A percentile compares a stretch with the other conserved stretches of the same genome.
These are phyloP conservation scores for Hydrocynus forskahlii DNA, from an alignment of 2,797 vertebrate genomes.

Conservation along the genomic window DNA sequence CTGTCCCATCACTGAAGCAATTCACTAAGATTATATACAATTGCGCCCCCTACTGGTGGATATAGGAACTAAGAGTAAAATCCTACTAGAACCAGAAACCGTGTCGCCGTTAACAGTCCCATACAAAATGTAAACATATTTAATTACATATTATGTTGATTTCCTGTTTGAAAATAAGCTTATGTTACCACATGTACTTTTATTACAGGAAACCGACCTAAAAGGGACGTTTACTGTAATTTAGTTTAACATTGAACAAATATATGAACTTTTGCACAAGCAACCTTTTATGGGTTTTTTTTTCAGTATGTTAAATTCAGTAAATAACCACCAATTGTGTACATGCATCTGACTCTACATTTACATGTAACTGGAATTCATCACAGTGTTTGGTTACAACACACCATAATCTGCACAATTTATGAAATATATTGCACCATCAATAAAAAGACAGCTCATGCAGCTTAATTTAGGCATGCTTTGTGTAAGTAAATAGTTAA, in stretches of 20 bases:
- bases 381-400: not conserved
- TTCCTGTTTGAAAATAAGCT: too few species aligned
- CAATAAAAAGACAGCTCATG: not conserved
- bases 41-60: slow-evolving; percentile 13
- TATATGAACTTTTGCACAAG: too few species aligned
- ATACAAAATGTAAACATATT: too few species aligned
- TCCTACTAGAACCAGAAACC: not conserved
- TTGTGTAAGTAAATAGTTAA: not conserved
- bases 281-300: not conserved
- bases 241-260: too few species aligned
- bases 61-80: not conserved
- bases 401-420: not conserved
- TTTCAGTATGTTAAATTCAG: not conserved
- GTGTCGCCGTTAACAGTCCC: too few species aligned
- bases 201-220: too few species aligned
- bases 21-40: slow-evolving; percentile 5
- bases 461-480: too few species aligned
- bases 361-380: not conserved
- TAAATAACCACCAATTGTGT: too few species aligned
- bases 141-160: too few species aligned
- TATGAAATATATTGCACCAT: too few species aligned
- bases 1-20: not conserved
- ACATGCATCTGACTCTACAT: not conserved
- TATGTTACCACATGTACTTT: too few species aligned
- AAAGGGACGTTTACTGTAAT: too few species aligned